Evolutionary conservation across 2,888 invertebrate genomes (phyloP), one percentile per base, ranked within the genome.

Genomic region (Gandaritis pyraliata): DNA sequence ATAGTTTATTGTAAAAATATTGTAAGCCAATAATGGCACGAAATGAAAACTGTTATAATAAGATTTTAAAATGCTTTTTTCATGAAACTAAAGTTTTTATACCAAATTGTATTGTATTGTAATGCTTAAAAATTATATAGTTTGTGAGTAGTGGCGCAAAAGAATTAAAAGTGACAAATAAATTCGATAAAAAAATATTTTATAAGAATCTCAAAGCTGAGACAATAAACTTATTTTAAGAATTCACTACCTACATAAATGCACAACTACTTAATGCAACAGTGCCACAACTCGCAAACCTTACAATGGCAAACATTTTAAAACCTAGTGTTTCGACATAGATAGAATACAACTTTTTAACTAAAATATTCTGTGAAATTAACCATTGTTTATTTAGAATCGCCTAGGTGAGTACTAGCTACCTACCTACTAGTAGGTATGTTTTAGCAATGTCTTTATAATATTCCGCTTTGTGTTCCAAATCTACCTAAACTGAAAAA

Each of bases 1-100:
- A 83, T 82, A 83, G 80, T 76, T 76, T 74, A 76, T 70, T 71
- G 57, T 64, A 68, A 71, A 52, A 62, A 39, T 55, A 65, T 63
- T 69, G 63, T 63, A 56, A 58, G 65, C 65, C 66, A 60, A 70
- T 60, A 50, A 52, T 65, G 72, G 69, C 68, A 69, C 67, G 70
- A 70, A 67, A 63, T 61, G 51, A 36, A 53, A 58, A 63, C 6
- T 61, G 56, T 60, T 33, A 38, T 63, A 57, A 58, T 68, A 67
- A 71, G 65, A 64, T 62, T 66, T 66, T 67, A 54, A 52, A 64
- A 71, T 64, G 71, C 68, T 71, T 70, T 62, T 65, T 64, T 63
- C 66, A 66, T 46, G 45, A 63, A 68, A 61, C 61, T 68, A 68
- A 65, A 63, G 66, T 66, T 71, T 69, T 71, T 71, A 65, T 71